Percentiles rank a stretch among this genome's conserved stretches.
Evolutionary conservation across 1,140 invertebrate genomes (phyloP).

Genomic region (Calliphora vicina): DNA sequence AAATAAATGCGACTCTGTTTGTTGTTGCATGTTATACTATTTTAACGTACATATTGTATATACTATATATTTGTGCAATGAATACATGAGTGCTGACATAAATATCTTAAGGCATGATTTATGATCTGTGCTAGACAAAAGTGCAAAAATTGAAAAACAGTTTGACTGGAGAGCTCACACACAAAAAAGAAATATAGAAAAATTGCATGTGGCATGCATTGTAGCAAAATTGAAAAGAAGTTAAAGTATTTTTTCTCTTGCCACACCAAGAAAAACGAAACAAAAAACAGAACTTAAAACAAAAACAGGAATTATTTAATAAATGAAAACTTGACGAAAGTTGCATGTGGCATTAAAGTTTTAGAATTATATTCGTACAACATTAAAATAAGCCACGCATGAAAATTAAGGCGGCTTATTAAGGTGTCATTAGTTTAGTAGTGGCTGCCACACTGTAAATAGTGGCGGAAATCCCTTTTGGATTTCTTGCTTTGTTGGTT

Average conservation of each 20-base stretch:
- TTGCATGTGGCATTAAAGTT: neutral
- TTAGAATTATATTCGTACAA: no score
- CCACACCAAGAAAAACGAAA: no score
- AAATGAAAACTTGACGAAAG: neutral
- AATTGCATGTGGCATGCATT: neutral
- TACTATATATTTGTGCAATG: neutral
- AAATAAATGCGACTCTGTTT: neutral
- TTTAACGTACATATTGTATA: neutral
- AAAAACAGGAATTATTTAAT: neutral
- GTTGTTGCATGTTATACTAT: constrained; percentile 19
- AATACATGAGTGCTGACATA: constrained; percentile 33
- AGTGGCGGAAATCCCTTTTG: neutral
- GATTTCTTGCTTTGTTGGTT: neutral
- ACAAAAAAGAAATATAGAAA: neutral
- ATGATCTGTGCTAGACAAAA: neutral
- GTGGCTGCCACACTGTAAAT: neutral
- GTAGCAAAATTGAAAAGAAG: neutral
- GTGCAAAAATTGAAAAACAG: neutral
- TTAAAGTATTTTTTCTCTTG: no score
- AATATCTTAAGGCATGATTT: constrained; percentile 29
- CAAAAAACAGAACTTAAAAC: neutral
- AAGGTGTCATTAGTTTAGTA: neutral
- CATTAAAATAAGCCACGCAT: neutral
- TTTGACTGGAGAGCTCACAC: no score
- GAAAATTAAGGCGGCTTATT: neutral